Conservation (phyloP, 2,888 invertebrate species). For the Chrysotoxum bicinctum region DNA sequence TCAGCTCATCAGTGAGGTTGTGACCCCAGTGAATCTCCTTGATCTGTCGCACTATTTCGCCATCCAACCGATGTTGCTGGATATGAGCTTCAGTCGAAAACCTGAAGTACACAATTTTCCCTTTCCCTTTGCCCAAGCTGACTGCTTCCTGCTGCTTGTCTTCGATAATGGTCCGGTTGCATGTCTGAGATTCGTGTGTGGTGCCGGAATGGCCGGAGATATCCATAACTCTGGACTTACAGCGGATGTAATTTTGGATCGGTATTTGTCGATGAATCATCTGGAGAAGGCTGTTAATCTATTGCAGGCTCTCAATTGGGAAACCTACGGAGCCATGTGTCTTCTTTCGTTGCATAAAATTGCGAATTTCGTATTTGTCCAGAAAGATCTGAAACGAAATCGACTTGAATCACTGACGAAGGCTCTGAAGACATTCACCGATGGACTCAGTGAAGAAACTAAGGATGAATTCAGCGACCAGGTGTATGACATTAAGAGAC, state of each 20-base stretch:
- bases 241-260: slow-evolving; percentile 84
- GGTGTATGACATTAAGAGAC: slow-evolving; percentile 90
- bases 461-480: slow-evolving; percentile 89
- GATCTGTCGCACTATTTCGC: slow-evolving; percentile 84
- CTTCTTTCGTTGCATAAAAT: slow-evolving; percentile 89
- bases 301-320: slow-evolving; percentile 88
- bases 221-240: slow-evolving; percentile 83
- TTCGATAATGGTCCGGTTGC: slow-evolving; percentile 86
- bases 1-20: slow-evolving; percentile 87
- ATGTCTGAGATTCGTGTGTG: slow-evolving; percentile 83
- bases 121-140: slow-evolving; percentile 81
- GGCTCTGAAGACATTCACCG: slow-evolving; percentile 91
- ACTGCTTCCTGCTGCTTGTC: slow-evolving; percentile 83
- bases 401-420: slow-evolving; percentile 86
- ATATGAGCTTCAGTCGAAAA: slow-evolving; percentile 85
- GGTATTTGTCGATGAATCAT: slow-evolving; percentile 85
- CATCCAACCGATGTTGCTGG: slow-evolving; percentile 83
- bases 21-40: slow-evolving; percentile 84
- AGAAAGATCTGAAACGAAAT: slow-evolving; percentile 77
- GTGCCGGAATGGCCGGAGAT: slow-evolving; percentile 81
- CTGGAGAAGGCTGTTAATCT: slow-evolving; percentile 88
- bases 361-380: slow-evolving; percentile 84
- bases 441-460: slow-evolving; percentile 85
- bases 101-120: slow-evolving; percentile 80
- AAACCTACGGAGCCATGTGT: slow-evolving; percentile 88